Evolutionary conservation across 1,140 invertebrate species (phyloP).

Genomic region (Sinonovacula constricta): DNA sequence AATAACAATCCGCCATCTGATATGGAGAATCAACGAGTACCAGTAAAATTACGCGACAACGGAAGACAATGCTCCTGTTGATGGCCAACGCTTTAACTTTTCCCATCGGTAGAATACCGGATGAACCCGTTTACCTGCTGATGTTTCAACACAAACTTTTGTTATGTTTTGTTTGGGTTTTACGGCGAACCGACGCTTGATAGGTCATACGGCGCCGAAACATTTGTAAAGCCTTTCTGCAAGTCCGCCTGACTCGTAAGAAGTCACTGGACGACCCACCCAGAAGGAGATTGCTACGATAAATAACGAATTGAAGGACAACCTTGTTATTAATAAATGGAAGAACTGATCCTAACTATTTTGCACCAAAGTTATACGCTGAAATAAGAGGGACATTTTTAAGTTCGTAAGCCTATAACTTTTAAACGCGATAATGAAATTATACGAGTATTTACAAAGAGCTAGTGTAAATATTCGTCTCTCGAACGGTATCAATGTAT

Average conservation of each 20-base stretch:
- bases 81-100: constrained; percentile 79
- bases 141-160: constrained; percentile 71
- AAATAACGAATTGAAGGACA: constrained; percentile 49
- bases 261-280: constrained; percentile 11
- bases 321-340: too few relatives aligned
- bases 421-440: too few relatives aligned
- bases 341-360: too few relatives aligned
- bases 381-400: too few relatives aligned
- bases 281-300: constrained; percentile 54
- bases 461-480: too few relatives aligned
- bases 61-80: constrained; percentile 80
- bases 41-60: constrained; percentile 79
- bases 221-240: constrained; percentile 50
- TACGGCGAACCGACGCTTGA: too few relatives aligned
- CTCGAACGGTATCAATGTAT: too few relatives aligned
- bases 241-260: constrained; percentile 25
- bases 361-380: too few relatives aligned
- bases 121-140: constrained; percentile 68
- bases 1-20: constrained; percentile 46
- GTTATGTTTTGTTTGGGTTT: too few relatives aligned
- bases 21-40: constrained; percentile 31
- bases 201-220: too few relatives aligned
- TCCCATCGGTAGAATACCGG: constrained; percentile 80
- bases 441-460: too few relatives aligned
- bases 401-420: too few relatives aligned